phyloP scores from a whole-genome alignment of 2,113 vertebrate species.

The Hypanus sabinus region DNA sequence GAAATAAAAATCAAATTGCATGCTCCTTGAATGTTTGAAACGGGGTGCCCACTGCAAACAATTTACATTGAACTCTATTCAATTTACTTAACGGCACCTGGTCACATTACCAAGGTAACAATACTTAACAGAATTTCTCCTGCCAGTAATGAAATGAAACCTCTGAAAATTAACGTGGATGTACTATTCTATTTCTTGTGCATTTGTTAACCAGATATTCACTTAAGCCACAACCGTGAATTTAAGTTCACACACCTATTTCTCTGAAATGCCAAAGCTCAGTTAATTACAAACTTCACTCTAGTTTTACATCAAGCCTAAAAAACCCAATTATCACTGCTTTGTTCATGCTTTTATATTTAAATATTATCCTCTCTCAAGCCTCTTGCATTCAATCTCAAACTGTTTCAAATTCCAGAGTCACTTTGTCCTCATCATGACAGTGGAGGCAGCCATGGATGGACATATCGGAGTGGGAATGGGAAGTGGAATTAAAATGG shows the following conservation, averaged over 20 bases:
- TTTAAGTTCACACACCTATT: neutral
- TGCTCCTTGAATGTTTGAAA: neutral
- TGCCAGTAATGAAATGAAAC: neutral
- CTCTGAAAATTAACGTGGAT: neutral
- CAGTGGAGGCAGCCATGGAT: too few relatives aligned
- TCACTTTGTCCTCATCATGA: neutral
- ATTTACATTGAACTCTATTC: neutral
- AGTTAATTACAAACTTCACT: neutral
- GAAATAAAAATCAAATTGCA: neutral
- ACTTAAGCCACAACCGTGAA: neutral
- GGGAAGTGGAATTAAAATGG: too few relatives aligned
- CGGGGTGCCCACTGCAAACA: neutral
- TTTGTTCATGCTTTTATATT: neutral
- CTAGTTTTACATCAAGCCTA: neutral
- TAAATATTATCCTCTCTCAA: neutral
- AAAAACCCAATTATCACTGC: neutral
- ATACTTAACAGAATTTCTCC: neutral
- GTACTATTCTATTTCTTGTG: neutral
- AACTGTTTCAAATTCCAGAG: neutral
- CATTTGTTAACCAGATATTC: neutral
- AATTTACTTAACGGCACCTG: neutral
- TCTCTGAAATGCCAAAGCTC: neutral
- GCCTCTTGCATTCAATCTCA: neutral
- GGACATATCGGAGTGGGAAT: too few relatives aligned
- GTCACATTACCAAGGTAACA: neutral